Evolutionary conservation across 2,888 invertebrate genomes (phyloP).

Genomic region (Chelonus formosanus): DNA sequence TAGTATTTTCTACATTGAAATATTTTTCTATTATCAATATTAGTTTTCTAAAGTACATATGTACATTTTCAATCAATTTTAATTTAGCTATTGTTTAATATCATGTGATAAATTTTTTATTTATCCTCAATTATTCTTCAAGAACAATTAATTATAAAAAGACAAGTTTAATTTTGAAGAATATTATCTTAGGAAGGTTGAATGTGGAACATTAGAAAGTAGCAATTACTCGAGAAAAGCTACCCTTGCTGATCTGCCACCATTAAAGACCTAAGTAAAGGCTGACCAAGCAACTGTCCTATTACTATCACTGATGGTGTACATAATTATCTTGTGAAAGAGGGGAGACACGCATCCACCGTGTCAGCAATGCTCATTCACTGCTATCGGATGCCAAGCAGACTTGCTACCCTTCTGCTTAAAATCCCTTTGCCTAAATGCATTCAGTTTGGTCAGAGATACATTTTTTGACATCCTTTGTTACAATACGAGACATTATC

Average conservation of each 20-base stretch:
- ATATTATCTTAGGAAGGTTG: background rate
- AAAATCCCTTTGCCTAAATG: background rate
- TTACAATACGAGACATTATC: background rate
- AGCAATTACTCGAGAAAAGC: conserved; percentile 13
- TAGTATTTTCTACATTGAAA: too few species aligned
- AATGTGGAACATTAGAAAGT: background rate
- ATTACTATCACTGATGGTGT: conserved; percentile 33
- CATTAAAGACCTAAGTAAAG: conserved; percentile 63
- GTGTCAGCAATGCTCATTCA: conserved; percentile 63
- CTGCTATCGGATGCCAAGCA: conserved; percentile 55
- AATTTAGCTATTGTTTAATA: too few species aligned
- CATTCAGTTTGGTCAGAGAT: background rate
- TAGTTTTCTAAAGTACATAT: too few species aligned
- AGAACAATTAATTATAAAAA: too few species aligned
- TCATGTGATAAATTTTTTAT: too few species aligned
- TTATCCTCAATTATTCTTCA: too few species aligned
- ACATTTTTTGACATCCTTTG: background rate
- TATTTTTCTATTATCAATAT: too few species aligned
- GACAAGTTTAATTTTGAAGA: too few species aligned
- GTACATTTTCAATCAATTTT: too few species aligned
- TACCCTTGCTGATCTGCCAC: conserved; percentile 40
- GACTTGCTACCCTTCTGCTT: conserved; percentile 28
- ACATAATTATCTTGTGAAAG: conserved; percentile 52
- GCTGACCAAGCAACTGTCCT: conserved; percentile 59
- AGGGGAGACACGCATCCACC: conserved; percentile 40